phyloP scores from a whole-genome alignment of 2,113 vertebrate genomes.

The Pteruthius melanotis region DNA sequence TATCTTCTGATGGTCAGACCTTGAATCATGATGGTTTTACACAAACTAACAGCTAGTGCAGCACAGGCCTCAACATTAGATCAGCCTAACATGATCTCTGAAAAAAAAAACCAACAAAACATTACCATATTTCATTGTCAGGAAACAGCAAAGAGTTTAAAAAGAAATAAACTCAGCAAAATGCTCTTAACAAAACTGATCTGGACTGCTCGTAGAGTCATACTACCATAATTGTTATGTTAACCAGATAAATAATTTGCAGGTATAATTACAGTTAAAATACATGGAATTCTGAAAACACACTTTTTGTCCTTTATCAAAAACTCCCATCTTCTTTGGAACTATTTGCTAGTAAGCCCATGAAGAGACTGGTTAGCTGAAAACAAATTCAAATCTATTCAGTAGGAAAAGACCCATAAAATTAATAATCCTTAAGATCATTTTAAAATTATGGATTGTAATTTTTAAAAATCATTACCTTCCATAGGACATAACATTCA shows the following conservation, averaged over 20 bases:
- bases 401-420: rapidly evolving
- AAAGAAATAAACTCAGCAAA: not conserved
- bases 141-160: not conserved
- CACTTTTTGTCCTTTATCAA: not conserved
- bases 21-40: not conserved
- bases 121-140: not conserved
- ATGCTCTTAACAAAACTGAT: not conserved
- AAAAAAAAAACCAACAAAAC: no score
- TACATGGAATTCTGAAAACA: not conserved
- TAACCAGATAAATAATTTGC: not conserved
- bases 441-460: rapidly evolving
- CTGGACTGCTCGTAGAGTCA: not conserved
- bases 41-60: not conserved
- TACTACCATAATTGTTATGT: not conserved
- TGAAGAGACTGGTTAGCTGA: not conserved
- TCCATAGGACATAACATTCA: not conserved
- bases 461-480: not conserved
- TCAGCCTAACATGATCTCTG: not conserved
- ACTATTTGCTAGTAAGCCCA: not conserved
- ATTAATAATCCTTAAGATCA: not conserved
- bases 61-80: not conserved
- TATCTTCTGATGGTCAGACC: not conserved
- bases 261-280: not conserved
- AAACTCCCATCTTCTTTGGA: not conserved
- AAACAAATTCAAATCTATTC: not conserved